Conservation (phyloP, 2,113 vertebrate species). For the Tetrao urogallus region DNA sequence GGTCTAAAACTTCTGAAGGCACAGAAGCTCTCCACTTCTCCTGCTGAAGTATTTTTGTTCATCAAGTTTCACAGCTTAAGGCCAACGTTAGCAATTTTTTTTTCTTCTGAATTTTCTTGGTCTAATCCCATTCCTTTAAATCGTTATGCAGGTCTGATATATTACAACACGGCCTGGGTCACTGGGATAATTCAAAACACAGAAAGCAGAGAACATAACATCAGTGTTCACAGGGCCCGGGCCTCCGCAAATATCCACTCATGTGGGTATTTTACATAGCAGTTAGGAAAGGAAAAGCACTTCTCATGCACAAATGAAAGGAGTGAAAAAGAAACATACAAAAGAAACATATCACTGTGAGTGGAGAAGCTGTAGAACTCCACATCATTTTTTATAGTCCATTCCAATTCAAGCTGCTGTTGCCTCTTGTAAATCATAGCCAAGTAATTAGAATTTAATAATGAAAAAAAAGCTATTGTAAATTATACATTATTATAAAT, state of each 20-base stretch:
- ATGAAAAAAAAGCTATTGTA: not conserved
- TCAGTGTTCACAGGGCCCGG: not conserved
- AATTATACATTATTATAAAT: not conserved
- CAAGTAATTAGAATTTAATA: not conserved
- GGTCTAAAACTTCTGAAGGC: not conserved
- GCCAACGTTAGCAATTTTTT: not conserved
- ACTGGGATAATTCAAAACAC: not conserved
- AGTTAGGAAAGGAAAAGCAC: not conserved
- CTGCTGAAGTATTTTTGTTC: not conserved
- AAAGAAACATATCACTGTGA: not conserved
- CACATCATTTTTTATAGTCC: not conserved
- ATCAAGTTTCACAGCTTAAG: not conserved
- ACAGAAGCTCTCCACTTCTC: not conserved
- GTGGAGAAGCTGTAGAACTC: not conserved
- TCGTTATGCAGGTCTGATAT: not conserved
- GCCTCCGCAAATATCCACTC: not conserved
- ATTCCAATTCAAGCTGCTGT: not conserved
- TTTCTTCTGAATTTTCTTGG: not conserved
- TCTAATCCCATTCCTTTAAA: not conserved
- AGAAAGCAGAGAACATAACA: not conserved
- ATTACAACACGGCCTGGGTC: not conserved
- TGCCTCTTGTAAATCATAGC: not conserved
- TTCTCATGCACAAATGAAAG: not conserved
- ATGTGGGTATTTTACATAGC: not conserved
- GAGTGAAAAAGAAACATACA: not conserved